Base-by-base conservation (phyloP, 2,797 vertebrate genomes). In the Ctenopoma kingsleyae region DNA sequence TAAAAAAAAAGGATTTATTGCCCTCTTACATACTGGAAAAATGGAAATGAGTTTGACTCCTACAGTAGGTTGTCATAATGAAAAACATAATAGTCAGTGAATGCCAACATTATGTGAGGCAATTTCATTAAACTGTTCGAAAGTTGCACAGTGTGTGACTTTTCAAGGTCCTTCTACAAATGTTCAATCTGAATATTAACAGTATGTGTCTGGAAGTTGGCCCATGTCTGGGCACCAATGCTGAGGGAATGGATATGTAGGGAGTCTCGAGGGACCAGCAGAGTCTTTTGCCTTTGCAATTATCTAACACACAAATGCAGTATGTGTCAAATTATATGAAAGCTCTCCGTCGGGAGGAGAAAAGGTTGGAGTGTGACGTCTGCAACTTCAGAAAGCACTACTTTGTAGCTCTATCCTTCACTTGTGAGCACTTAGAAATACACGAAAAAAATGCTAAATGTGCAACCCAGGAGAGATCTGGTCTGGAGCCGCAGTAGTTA, bases 151-250 rank as follows among this genome's bases (percentile, higher is more conserved):
- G 67, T 61, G 32, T 71, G 74, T 80, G 85, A 86, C 85, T 89
- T 87, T 83, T 89, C 88, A 92, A 91, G 87, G 90, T 92, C 87
- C 81, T 75, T 84, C 74, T 57, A 55, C 64, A 80, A 83, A 89
- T 80, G 81, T 89, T 82, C 74, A 86, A 78, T 89, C 83, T 78
- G 78, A 87, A 75, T 84, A 84, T 89, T 89, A 87, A 83, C 71
- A 59, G 66, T 67, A 54, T 60, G 75, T 74, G 59, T 73, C 76
- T 90, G 78, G 74, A 81, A 56, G 60, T 58, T 70, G 70, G 90
- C 85, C 76, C 71, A 62, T 17, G 27, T 75, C 54, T 62, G 69
- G 15, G 56, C 60, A 54, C 52, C 23, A n/a, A 53, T 38, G 49
- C 50, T 11, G 43, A 32, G 41, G 44, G 58, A 50, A 54, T 67